A percentile compares a stretch with the other conserved stretches of the same genome.
These are phyloP conservation scores for Platynereis dumerilii DNA, from an alignment of 2,888 invertebrate species.

Conservation along the genomic window DNA sequence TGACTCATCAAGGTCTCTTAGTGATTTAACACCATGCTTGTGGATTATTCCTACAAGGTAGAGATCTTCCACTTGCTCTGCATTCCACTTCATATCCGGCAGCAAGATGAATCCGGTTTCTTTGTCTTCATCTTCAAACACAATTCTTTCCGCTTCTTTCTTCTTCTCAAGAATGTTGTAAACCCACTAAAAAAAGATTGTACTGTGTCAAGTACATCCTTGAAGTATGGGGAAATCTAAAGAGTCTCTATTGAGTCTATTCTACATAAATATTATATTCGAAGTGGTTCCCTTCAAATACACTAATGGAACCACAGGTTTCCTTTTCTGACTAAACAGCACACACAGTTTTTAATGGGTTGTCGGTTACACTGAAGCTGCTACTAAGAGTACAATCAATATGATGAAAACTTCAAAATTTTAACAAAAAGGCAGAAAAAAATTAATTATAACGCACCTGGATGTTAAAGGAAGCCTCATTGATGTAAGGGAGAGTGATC, in stretches of 20 bases:
- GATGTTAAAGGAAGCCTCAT: slow-evolving; percentile 72
- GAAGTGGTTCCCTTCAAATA: too few species aligned
- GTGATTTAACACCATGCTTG: slow-evolving; percentile 75
- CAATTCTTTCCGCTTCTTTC: slow-evolving; percentile 85
- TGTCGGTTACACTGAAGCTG: too few species aligned
- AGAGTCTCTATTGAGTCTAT: too few species aligned
- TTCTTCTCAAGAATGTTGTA: slow-evolving; percentile 93
- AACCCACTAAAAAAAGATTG: slow-evolving; percentile 80
- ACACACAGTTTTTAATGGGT: too few species aligned
- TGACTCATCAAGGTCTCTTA: slow-evolving; percentile 79
- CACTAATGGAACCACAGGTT: too few species aligned
- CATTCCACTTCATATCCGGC: slow-evolving; percentile 97
- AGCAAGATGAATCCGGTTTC: slow-evolving; percentile 75
- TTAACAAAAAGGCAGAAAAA: slow-evolving; percentile 1
- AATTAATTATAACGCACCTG: slow-evolving; percentile 73
- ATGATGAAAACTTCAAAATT: slow-evolving; percentile 1
- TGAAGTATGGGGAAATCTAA: too few species aligned
- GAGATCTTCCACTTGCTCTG: slow-evolving; percentile 75
- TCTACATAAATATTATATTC: too few species aligned
- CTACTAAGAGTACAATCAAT: too few species aligned
- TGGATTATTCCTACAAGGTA: slow-evolving; percentile 85
- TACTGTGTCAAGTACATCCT: too few species aligned
- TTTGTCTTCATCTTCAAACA: slow-evolving; percentile 81
- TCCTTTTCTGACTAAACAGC: too few species aligned
- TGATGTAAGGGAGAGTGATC: slow-evolving; percentile 79